Base-by-base conservation (phyloP, 2,888 invertebrate genomes). In the Pachymerium ferrugineum region DNA sequence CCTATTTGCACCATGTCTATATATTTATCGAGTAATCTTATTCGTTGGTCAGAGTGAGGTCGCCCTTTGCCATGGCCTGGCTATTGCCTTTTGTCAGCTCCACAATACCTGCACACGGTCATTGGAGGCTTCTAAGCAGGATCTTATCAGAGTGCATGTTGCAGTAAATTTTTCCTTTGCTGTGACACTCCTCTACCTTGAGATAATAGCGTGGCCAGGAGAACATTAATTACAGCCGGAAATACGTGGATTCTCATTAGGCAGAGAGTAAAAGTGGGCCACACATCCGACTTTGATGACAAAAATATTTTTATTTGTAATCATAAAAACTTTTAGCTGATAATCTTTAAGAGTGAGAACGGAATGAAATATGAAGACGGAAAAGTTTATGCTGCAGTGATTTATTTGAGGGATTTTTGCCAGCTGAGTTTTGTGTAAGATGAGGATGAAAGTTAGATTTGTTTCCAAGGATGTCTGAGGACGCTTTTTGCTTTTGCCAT, bases 101-200 rank as follows among this genome's bases (percentile, higher is more conserved):
- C 54, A 54, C 54, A 54, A 54, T 54, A 54, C 54, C 22, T 54
- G 54, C 25, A 25, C 54, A 54, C 25, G 54, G 54, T 54, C 54
- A 25, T 54, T 54, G 54, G 54, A 54, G 54, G 54, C 54, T 54
- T 54, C 54, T 54, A 54, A 54, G 54, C 54, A 25, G 54, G 54
- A 54, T 54, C 54, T 54, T 54, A 54, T 54, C 54, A 54, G 54
- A 54, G 54, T 54, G 54, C 54, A 54, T 54, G 54, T 54, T 54
- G 54, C 54, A 54, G 54, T 54, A 54, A 54, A 54, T 54, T 54
- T 54, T 54, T 19, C 54, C 54, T 54, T 14, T 54, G 54, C 54
- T 54, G 25, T 54, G 54, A 25, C 54, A 54, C 25, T 54, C 54
- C 54, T 54, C 54, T 14, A 22, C 25, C 25, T 14, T 54, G 54